phyloP scores from a whole-genome alignment of 23 tunicate species.

The Styela plicata region DNA sequence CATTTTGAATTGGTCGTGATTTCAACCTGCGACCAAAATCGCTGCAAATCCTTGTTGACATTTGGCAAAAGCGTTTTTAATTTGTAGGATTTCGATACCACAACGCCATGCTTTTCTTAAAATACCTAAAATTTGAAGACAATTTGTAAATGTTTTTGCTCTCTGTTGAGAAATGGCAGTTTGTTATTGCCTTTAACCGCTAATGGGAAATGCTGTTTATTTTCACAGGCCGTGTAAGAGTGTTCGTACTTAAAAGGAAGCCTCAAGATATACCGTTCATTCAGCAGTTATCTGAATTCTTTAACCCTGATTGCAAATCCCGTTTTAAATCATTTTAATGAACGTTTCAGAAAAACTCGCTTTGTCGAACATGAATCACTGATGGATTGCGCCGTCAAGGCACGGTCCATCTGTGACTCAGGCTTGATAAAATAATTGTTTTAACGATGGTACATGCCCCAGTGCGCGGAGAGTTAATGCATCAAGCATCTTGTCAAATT shows the following conservation, averaged over 20 bases:
- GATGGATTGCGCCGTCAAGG: too few species aligned
- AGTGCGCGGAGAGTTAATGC: not conserved
- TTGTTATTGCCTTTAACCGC: not conserved
- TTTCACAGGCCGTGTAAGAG: conserved; percentile 15
- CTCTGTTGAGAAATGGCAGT: not conserved
- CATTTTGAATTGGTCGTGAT: not conserved
- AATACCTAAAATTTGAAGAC: not conserved
- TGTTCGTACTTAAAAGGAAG: not conserved
- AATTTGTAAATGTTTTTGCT: not conserved
- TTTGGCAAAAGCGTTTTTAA: not conserved
- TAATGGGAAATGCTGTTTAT: conserved; percentile 12
- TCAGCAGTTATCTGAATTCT: not conserved
- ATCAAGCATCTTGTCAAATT: conserved; percentile 2
- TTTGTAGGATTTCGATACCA: not conserved
- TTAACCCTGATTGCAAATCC: too few species aligned
- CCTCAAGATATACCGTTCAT: conserved; percentile 4
- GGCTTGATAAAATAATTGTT: not conserved
- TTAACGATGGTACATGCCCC: not conserved
- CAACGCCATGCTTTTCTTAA: not conserved
- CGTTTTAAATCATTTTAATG: too few species aligned
- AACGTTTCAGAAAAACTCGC: too few species aligned
- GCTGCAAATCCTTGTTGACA: not conserved
- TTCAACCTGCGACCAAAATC: not conserved
- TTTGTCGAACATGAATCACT: too few species aligned
- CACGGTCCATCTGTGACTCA: too few species aligned